Base-by-base conservation (phyloP, 2,888 invertebrate genomes). In the Hydriomena furcata region DNA sequence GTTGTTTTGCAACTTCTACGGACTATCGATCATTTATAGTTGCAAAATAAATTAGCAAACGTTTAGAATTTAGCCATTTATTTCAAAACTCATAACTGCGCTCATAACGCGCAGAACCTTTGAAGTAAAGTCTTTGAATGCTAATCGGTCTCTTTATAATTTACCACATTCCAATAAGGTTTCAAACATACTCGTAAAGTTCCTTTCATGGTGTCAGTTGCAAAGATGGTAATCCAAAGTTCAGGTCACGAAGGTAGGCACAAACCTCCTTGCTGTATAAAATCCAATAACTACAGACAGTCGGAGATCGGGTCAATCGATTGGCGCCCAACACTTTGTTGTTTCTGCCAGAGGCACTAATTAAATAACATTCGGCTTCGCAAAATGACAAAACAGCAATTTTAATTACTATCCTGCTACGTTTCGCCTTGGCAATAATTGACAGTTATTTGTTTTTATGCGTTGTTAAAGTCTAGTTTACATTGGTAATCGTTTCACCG, bases 231-330 rank as follows among this genome's bases (percentile, higher is more conserved):
- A 71, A 67, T 56, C 34, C 57, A 57, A 60, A 58, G 58, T 64
- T 63, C 61, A 66, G 55, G 53, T 61, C 63, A 53, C 49, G 55
- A 64, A 60, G 61, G 58, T 51, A 63, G 40, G 11, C 31, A 44
- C 38, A 35, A 36, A 45, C 31, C 37, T 46, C 52, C 65, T 58
- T 66, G 64, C 66, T 69, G 70, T 68, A 74, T 68, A 73, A 71
- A 73, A 63, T 60, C 63, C 68, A 73, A 75, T 78, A 73, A 66
- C 65, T 60, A 69, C 64, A 61, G 65, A 62, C 69, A 67, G 49
- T 53, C 59, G 23, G 72, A 87, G 88, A 87, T 87, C 74, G 77
- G 85, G 86, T 83, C 84, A 80, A 58, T 54, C 58, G 86, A 87
- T 86, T 79, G 68, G 61, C 68, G 69, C 60, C 66, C 68, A 67